A percentile compares a stretch with the other conserved stretches of the same genome.
Evolutionary conservation across 1,140 invertebrate species (phyloP).

Genomic region (Capitella teleta): DNA sequence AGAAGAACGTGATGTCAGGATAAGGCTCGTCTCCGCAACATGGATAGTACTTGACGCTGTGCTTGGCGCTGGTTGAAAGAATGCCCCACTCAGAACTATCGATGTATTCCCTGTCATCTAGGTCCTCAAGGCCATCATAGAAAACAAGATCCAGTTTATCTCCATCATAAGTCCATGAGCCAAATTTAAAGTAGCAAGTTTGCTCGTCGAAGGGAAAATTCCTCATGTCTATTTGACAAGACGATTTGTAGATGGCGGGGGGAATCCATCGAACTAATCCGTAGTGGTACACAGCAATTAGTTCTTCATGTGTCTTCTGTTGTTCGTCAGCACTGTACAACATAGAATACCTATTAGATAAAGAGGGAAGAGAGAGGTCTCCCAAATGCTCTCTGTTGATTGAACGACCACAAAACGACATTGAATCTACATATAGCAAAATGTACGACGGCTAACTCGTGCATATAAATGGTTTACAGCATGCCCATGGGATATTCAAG

Average conservation of each 20-base stretch:
- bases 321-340: conserved; percentile 5
- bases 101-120: conserved; percentile 13
- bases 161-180: not conserved
- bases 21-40: conserved; percentile 14
- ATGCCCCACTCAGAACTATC: conserved; percentile 17
- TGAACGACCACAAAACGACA: too few relatives aligned
- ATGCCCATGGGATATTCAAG: too few relatives aligned
- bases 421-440: too few relatives aligned
- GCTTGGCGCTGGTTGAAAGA: not conserved
- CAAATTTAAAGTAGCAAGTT: conserved; percentile 13
- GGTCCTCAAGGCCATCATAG: conserved; percentile 6
- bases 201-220: conserved; percentile 13
- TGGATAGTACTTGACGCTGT: conserved; percentile 3
- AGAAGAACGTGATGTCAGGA: conserved; percentile 11
- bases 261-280: conserved; percentile 93
- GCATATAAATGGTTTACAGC: too few relatives aligned
- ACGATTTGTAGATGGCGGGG: conserved; percentile 97
- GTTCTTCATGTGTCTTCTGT: conserved; percentile 14
- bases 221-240: conserved; percentile 80
- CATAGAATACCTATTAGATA: too few relatives aligned
- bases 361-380: too few relatives aligned
- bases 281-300: conserved; percentile 51
- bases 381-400: too few relatives aligned
- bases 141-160: conserved; percentile 48
- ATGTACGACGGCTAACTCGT: too few relatives aligned